Evolutionary conservation across 2,113 vertebrate species (phyloP).

Genomic region (Eptesicus fuscus): DNA sequence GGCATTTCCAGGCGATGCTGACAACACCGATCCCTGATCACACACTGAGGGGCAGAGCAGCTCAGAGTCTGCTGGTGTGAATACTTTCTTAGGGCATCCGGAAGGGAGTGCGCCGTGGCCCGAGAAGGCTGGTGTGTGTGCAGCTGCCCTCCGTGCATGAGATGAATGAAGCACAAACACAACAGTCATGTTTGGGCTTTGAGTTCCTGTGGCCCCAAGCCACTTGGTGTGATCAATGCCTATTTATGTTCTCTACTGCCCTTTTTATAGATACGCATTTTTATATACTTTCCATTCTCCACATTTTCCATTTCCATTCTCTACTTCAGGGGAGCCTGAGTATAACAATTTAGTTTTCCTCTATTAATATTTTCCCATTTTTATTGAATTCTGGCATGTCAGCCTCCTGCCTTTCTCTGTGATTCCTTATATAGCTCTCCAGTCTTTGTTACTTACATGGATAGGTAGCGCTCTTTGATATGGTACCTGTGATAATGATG

Average conservation of each 20-base stretch:
- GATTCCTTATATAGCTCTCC: background rate
- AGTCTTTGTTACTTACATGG: background rate
- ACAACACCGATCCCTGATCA: rapidly evolving
- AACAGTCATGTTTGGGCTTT: background rate
- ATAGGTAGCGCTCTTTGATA: background rate
- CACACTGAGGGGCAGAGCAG: rapidly evolving
- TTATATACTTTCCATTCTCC: constrained; percentile 53
- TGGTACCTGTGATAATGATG: background rate
- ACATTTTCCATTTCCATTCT: constrained; percentile 25
- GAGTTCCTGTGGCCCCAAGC: background rate
- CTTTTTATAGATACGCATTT: constrained; percentile 14
- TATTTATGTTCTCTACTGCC: background rate
- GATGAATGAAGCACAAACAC: background rate
- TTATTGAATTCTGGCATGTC: background rate
- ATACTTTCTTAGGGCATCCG: background rate
- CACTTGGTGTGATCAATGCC: background rate
- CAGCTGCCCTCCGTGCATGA: background rate
- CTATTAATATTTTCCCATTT: background rate
- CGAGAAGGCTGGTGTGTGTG: background rate
- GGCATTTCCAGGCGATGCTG: background rate
- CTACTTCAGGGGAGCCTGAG: background rate
- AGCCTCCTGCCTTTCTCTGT: background rate
- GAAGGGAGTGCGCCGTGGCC: rapidly evolving
- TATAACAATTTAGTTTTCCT: background rate
- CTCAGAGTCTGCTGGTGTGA: no score